Base-by-base conservation (phyloP, 2,113 vertebrate genomes). In the Spilogale gracilis region DNA sequence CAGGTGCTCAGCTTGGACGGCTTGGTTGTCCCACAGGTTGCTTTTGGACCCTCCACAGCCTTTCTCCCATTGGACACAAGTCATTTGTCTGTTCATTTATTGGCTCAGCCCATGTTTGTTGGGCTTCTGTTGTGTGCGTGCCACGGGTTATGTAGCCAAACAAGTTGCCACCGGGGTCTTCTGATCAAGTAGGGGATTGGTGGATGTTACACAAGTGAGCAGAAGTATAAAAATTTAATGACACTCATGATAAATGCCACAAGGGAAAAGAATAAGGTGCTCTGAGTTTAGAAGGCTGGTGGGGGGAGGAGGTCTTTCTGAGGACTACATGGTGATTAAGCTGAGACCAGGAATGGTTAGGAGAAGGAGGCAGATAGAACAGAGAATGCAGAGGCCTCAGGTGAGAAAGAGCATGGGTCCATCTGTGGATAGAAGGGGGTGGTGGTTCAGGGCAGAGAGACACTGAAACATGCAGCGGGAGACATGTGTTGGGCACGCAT, bases 81-180 rank as follows among this genome's bases (percentile, higher is more conserved):
- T 85, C 38, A 2, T 30, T 79, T 38, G 32, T 25, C 43, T 11
- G 1, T 81, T 58, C 2, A 1, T 56, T 43, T 48, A n/a, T 16
- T 21, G 71, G 50, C 25, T 60, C 18, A 32, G 30, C 18, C 45
- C 32, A 23, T 89, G 60, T 13, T 83, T 27, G 2, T 5, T 17
- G 18, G 38, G 38, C 54, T 52, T 89, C 6, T 16, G 8, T 81
- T 5, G 7, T 81, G 27, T 0, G 17, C 73, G 52, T 7, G 8
- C 38, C 0, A 1, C 81, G 11, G 83, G n/a, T 56, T 79, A 4
- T 21, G 2, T 16, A 48, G 20, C 13, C 30, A 25, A 54, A 30
- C n/a, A 38, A 16, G 38, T 23, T 32, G 65, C 89, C 0, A 0
- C 50, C 18, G n/a, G 0, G 1, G n/a, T 5, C 67, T 89, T 16